Evolutionary conservation across 2,888 invertebrate species (phyloP).

Genomic region (Trichogramma evanescens): DNA sequence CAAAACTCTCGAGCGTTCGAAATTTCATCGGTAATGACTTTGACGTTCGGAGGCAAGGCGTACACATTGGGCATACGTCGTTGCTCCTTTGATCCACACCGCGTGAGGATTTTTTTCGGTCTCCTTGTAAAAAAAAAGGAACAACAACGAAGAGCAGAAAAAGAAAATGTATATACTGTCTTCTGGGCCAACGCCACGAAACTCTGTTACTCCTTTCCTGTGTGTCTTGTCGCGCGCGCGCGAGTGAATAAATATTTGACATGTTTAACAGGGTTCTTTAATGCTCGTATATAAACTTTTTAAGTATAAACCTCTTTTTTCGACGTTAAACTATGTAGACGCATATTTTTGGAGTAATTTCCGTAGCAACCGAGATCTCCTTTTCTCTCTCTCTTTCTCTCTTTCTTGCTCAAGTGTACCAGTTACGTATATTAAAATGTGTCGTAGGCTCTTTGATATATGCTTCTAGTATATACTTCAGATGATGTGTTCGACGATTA

Average conservation of each 20-base stretch:
- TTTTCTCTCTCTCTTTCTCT: not conserved
- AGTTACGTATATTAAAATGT: not conserved
- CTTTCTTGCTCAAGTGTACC: not conserved
- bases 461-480: too few species aligned
- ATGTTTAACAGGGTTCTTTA: conserved; percentile 20
- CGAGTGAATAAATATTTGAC: conserved; percentile 21
- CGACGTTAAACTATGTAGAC: not conserved
- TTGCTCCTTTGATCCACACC: conserved; percentile 14
- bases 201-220: not conserved
- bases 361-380: not conserved
- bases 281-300: conserved; percentile 5
- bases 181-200: conserved; percentile 12
- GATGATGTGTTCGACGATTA: too few species aligned
- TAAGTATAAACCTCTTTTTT: conserved; percentile 3
- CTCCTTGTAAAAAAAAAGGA: not conserved
- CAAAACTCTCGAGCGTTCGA: not conserved
- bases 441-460: not conserved
- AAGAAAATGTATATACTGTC: conserved; percentile 6
- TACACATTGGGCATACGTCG: not conserved
- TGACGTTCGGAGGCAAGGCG: conserved; percentile 4
- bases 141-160: not conserved
- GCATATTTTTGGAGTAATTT: too few species aligned
- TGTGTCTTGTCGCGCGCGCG: not conserved
- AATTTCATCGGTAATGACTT: conserved; percentile 12
- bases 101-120: conserved; percentile 7